A percentile compares a stretch with the other conserved stretches of the same genome.
Evolutionary conservation across 2,888 invertebrate species (phyloP).

Genomic region (Nephrotoma flavescens): DNA sequence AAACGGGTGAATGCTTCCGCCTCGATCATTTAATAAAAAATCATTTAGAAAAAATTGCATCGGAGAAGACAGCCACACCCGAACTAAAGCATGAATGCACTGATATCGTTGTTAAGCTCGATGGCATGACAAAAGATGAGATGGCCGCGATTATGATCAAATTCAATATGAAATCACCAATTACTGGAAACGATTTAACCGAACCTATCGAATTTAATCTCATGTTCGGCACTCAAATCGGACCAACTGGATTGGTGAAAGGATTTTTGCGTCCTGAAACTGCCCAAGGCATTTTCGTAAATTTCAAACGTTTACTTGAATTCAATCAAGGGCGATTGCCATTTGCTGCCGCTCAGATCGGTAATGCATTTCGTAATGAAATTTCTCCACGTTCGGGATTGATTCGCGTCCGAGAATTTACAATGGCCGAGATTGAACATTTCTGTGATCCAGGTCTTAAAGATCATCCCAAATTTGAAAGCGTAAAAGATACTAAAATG

Average conservation of each 20-base stretch:
- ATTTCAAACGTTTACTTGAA: slow-evolving; percentile 92
- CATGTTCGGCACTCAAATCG: slow-evolving; percentile 97
- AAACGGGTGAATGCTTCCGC: slow-evolving; percentile 93
- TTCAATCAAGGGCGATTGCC: slow-evolving; percentile 94
- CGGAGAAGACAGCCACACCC: slow-evolving; percentile 66
- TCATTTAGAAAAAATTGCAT: slow-evolving; percentile 69
- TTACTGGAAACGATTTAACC: slow-evolving; percentile 85
- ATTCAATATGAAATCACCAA: slow-evolving; percentile 87
- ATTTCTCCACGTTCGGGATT: slow-evolving; percentile 96
- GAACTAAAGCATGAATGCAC: slow-evolving; percentile 58
- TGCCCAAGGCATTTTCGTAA: slow-evolving; percentile 99
- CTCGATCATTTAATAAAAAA: slow-evolving; percentile 96
- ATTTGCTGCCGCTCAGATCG: slow-evolving; percentile 98
- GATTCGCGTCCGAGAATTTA: slow-evolving; percentile 92
- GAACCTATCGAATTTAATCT: slow-evolving; percentile 97
- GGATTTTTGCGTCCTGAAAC: slow-evolving; percentile 96
- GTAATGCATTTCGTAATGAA: slow-evolving; percentile 96
- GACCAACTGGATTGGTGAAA: slow-evolving; percentile 88
- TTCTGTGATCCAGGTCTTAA: slow-evolving; percentile 90
- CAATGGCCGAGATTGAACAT: slow-evolving; percentile 99
- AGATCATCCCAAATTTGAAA: slow-evolving; percentile 76
- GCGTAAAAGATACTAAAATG: slow-evolving; percentile 59
- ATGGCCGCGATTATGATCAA: slow-evolving; percentile 74
- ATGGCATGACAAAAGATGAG: slow-evolving; percentile 83
- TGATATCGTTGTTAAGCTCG: slow-evolving; percentile 67